Base-by-base conservation (phyloP, 2,113 vertebrate species). In the Melospiza georgiana region DNA sequence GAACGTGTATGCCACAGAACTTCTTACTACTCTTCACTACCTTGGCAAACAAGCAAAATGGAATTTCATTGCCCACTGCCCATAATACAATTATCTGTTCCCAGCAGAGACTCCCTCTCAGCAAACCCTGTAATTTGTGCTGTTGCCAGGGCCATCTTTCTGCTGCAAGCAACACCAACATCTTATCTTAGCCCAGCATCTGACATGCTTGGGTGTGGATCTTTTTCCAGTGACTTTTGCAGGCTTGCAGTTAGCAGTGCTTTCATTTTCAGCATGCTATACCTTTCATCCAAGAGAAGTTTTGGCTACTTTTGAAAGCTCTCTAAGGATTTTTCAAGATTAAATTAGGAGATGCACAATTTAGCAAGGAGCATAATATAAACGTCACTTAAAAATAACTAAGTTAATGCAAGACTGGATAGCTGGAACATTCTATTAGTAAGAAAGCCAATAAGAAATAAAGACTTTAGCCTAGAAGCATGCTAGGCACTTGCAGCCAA, bases 371-470 rank as follows among this genome's bases (percentile, higher is more conserved):
- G 86, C 59, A 74, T 63, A 85, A 80, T 88, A 58, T 68, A 83
- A 85, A 69, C n/a, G 9, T 68, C 59, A 67, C 41, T 79, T 90
- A 74, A 85, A 95, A 93, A 83, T 88, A 89, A 83, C 54, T 25
- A 41, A 74, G 55, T 85, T 87, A 90, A 80, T 91, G 35, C 35
- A 80, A 84, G 75, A 68, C 41, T 66, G 63, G 33, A 8, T 87
- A 89, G 44, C 54, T 74, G 46, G 62, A 67, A n/a, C 84, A 91
- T 61, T 90, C 11, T 74, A 39, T 90, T 93, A 83, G 48, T 83
- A 80, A 80, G 75, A 54, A 83, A 94, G 33, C 54, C 76, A 92
- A 39, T 61, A 87, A 93, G 37, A 87, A 93, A 89, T 84, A 61
- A 90, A 80, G 59, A 62, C 21, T 59, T 89, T 46, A 89, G 49